phyloP scores from a whole-genome alignment of 2,797 vertebrate species.

The Pitangus sulphuratus region DNA sequence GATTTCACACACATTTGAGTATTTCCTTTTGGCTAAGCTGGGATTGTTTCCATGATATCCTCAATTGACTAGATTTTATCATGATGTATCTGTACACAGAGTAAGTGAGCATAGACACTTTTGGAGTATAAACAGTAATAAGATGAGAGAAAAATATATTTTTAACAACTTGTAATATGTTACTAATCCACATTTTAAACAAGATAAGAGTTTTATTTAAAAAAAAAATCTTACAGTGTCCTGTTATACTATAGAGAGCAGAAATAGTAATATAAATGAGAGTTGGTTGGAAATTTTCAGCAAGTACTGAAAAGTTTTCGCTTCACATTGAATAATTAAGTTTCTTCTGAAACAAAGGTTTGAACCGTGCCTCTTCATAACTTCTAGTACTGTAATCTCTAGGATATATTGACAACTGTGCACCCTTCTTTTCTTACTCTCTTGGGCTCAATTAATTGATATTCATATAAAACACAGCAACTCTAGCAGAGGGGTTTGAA shows the following conservation, averaged over 20 bases:
- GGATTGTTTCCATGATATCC: neutral
- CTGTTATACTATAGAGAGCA: neutral
- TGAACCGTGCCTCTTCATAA: neutral
- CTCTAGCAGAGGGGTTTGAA: neutral
- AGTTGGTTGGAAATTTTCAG: neutral
- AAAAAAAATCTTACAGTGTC: neutral
- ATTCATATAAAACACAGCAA: neutral
- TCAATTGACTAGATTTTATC: neutral
- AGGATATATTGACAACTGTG: neutral
- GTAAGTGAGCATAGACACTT: neutral
- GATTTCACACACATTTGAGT: neutral
- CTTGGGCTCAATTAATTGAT: neutral
- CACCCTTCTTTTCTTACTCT: neutral
- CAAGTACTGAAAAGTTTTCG: neutral
- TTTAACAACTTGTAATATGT: neutral
- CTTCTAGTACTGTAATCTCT: neutral
- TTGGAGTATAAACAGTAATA: neutral
- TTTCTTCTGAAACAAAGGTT: neutral
- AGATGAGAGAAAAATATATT: neutral
- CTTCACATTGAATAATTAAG: neutral
- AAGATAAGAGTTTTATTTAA: neutral
- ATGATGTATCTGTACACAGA: neutral
- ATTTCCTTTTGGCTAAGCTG: neutral
- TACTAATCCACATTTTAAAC: neutral
- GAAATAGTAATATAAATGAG: neutral